These are phyloP conservation scores for Mesoligia furuncula DNA, from an alignment of 2,888 invertebrate species.

Conservation along the genomic window DNA sequence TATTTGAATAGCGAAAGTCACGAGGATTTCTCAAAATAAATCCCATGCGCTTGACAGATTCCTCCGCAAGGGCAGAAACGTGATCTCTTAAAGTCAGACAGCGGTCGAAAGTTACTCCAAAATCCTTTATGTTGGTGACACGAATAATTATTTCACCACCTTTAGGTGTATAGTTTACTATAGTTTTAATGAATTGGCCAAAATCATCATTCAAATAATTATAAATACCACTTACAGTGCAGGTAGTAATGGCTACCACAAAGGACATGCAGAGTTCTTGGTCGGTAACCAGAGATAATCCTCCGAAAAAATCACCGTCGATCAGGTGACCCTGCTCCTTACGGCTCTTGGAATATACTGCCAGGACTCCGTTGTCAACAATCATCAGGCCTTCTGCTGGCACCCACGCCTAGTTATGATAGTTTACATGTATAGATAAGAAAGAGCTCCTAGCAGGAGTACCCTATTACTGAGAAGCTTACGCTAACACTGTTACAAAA, in stretches of 20 bases:
- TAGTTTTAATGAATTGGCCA: too few species aligned
- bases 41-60: too few species aligned
- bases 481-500: not conserved
- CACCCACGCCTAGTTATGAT: slow-evolving; percentile 47
- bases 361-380: slow-evolving; percentile 68
- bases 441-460: not conserved
- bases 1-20: too few species aligned
- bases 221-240: slow-evolving; percentile 49
- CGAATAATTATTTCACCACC: too few species aligned
- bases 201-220: not conserved
- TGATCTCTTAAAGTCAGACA: too few species aligned
- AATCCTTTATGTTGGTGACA: too few species aligned
- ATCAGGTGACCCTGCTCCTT: slow-evolving; percentile 70
- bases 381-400: slow-evolving; percentile 67
- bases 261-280: slow-evolving; percentile 66
- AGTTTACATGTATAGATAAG: not conserved
- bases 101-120: too few species aligned
- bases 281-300: slow-evolving; percentile 71
- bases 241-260: slow-evolving; percentile 67
- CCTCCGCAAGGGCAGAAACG: too few species aligned
- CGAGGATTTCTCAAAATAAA: too few species aligned
- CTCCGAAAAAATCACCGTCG: slow-evolving; percentile 73
- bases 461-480: not conserved
- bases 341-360: slow-evolving; percentile 64
- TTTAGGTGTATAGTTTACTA: too few species aligned